Conservation (phyloP, 1,140 invertebrate species). For the Bemisia tabaci region DNA sequence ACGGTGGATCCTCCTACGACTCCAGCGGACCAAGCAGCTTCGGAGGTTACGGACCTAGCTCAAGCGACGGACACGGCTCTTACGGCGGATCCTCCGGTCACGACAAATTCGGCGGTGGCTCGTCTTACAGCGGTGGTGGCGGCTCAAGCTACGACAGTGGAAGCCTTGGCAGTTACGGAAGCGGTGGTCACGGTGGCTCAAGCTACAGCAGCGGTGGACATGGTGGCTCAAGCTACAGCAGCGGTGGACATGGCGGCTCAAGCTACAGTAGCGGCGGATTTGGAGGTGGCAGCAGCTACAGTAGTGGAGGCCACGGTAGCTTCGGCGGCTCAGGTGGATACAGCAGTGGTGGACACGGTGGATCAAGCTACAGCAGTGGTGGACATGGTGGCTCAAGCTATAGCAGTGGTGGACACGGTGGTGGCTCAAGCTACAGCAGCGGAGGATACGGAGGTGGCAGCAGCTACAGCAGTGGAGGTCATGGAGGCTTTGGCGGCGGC, state of each 20-base stretch:
- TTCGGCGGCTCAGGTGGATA: not conserved
- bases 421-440: not conserved
- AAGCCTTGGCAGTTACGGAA: not conserved
- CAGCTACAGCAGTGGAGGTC: not conserved
- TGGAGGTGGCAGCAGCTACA: not conserved
- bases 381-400: not conserved
- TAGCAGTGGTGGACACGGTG: not conserved
- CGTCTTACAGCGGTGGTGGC: not conserved
- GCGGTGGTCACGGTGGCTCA: not conserved
- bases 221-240: not conserved
- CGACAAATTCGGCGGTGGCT: not conserved
- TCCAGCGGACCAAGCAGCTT: not conserved
- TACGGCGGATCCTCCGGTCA: not conserved
- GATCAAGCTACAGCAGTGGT: not conserved
- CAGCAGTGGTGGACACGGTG: not conserved
- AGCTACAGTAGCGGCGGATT: not conserved
- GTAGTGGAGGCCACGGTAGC: not conserved
- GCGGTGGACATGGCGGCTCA: not conserved
- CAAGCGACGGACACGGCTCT: not conserved
- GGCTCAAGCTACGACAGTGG: not conserved
- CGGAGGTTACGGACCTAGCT: not conserved
- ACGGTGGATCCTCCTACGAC: not conserved
- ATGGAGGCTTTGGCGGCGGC: not conserved
- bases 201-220: not conserved
- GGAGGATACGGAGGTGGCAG: not conserved